These are phyloP conservation scores for Theropithecus gelada DNA, from an alignment of 2,113 vertebrate genomes.

Conservation along the genomic window DNA sequence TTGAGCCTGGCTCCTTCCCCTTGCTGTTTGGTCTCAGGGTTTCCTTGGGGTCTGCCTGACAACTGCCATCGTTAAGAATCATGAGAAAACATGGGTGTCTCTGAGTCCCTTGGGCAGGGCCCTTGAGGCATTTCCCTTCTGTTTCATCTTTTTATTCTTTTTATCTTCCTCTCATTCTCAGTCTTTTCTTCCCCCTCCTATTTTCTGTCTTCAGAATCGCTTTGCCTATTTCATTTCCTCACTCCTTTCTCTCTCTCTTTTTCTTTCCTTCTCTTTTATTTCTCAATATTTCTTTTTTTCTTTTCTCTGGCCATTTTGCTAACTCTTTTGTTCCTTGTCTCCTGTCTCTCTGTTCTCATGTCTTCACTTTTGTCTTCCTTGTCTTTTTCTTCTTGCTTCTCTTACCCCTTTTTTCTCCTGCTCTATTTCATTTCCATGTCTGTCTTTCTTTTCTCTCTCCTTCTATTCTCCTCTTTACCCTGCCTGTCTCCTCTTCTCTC, in stretches of 20 bases:
- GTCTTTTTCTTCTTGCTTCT: not conserved
- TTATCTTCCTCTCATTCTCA: not conserved
- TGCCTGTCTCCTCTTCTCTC: not conserved
- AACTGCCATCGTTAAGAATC: rapidly evolving
- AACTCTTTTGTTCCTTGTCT: not conserved
- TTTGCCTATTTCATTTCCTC: not conserved
- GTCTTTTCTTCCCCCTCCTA: too few relatives aligned
- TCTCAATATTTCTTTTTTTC: too few relatives aligned
- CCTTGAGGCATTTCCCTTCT: not conserved
- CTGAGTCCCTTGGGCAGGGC: rapidly evolving
- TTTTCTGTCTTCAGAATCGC: not conserved
- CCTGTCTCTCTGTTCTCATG: rapidly evolving
- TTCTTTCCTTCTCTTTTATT: not conserved
- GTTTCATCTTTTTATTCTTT: not conserved
- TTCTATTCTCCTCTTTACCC: not conserved
- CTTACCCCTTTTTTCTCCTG: not conserved
- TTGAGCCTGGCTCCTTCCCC: too few relatives aligned
- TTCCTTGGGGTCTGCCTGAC: not conserved
- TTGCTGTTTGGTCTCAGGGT: not conserved
- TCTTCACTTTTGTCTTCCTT: not conserved
- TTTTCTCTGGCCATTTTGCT: not conserved
- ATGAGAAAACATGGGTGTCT: rapidly evolving
- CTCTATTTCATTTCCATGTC: slow-evolving; percentile 64
- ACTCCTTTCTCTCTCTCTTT: too few relatives aligned
- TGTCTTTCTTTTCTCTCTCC: not conserved